Conservation (phyloP, 2,888 invertebrate genomes). For the Coelogynopora nodosa region DNA sequence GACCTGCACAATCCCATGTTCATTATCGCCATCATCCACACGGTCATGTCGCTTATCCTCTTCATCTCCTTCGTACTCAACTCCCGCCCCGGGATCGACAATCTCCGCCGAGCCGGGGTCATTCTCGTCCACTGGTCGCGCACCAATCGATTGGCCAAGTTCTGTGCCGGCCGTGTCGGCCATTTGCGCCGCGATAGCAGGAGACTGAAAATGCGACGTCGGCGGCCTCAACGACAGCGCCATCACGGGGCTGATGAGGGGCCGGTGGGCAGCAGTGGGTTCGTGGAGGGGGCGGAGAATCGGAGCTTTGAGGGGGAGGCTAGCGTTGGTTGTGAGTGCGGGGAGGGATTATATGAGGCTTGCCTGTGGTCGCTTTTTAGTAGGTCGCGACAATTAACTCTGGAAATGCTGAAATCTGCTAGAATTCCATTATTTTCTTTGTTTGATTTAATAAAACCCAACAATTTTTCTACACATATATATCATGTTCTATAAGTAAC, state of each 20-base stretch:
- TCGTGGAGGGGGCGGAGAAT: neutral
- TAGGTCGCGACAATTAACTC: too few species aligned
- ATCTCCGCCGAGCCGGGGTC: neutral
- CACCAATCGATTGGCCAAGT: neutral
- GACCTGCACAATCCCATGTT: neutral
- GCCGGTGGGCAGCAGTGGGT: neutral
- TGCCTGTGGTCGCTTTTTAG: too few species aligned
- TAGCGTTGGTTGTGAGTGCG: neutral
- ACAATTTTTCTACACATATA: too few species aligned
- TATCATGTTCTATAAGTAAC: too few species aligned
- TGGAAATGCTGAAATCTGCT: too few species aligned
- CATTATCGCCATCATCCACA: conserved; percentile 1
- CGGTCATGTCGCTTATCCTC: conserved; percentile 7
- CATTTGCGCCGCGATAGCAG: neutral
- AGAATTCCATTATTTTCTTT: too few species aligned
- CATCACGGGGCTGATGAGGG: neutral
- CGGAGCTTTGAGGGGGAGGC: neutral
- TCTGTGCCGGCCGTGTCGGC: neutral
- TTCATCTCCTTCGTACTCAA: conserved; percentile 27
- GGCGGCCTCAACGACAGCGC: neutral
- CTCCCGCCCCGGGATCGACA: conserved; percentile 33
- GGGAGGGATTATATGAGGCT: too few species aligned
- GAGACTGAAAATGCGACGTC: neutral
- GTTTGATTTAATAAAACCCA: too few species aligned
- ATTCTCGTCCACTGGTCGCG: neutral